Evolutionary conservation across 2,113 vertebrate species (phyloP), one percentile per base, ranked within the genome.

Genomic region (Hyla sarda): DNA sequence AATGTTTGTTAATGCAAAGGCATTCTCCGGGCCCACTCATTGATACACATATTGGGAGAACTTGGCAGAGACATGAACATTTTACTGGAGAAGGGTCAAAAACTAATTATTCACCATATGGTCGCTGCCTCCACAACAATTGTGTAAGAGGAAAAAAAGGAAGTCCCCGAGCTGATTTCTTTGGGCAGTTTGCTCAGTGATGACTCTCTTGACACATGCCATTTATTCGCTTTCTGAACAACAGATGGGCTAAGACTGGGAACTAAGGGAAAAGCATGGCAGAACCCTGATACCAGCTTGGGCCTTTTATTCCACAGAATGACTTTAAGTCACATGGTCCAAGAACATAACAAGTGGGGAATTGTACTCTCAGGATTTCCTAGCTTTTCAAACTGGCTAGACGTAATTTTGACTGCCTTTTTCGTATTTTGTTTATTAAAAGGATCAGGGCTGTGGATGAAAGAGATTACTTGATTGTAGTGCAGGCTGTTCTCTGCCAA

Each of bases 61-160:
- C 91, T 90, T 92, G 90, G 91, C 93, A 95, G 91, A 93, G 92
- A 88, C 88, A 89, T 0, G 52, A 89, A 90, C 92, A 93, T 96
- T 96, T 96, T 96, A 96, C 93, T 94, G 90, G 94, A 96, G 92
- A 89, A 92, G 92, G 93, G 94, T 96, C 93, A 92, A 94, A 96
- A 96, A 96, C 96, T 98, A 97, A 99, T 99, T 98, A 97, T 98
- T 96, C 96, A 91, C 97, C 98, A 99, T 99, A 99, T 99, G 97
- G 96, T 94, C 94, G 92, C 92, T 88, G 72, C 93, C 94, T 94
- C 92, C 91, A 91, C 92, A 95, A 96, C 95, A 97, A 96, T 97
- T 93, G 88, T 92, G 89, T 90, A 91, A 92, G n/a, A 91, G 90
- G 93, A 93, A 91, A 92, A 92, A 94, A 95, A 94, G 94, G 93